Evolutionary conservation across 2,888 invertebrate species (phyloP), one percentile per base, ranked within the genome.

Genomic region (Frankliniella intonsa): DNA sequence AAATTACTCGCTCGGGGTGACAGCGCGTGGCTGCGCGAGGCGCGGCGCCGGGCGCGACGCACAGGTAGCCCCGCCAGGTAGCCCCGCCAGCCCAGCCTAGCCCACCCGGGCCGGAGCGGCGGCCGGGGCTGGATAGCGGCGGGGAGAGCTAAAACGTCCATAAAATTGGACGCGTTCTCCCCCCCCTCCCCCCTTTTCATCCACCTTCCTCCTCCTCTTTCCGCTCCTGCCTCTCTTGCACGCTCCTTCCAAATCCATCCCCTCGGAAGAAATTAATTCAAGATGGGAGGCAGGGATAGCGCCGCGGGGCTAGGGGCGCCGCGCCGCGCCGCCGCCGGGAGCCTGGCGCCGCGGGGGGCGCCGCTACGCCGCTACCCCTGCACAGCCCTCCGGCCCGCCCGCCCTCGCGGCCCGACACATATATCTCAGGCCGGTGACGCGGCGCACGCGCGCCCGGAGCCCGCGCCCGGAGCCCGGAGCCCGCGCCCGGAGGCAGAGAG

Each of bases 1-100:
- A 69, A 69, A 69, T 76, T 76, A 25, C 69, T 76, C 25, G 69
- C 69, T 25, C 10, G 69, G 25, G 25, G 69, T 76, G 69, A 76
- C 69, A 76, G 69, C 62, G 8, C 69, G 69, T 76, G 69, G 69
- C 62, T 14, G 62, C 14, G 14, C 14, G 55, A 55, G 51, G 51
- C 9, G 51, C 10, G 51, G 51, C 9, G 51, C 51, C 14, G 51
- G 14, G 51, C 10, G 51, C 9, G 51, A 51, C 55, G 55, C 55
- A 3, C 55, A 55, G 55, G 55, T 62, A 62, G 19, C 7, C 19
- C 17, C 7, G 14, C 62, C 62, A 11, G 7, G 62, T n/a, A 62
- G 62, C 62, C 62, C 3, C 0, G 62, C 62, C 62, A 17, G 62
- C 55, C 55, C 55, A 3, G 55, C 55, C 12, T n/a, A n/a, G n/a